These are phyloP conservation scores for Calidris pugnax DNA, from an alignment of 2,113 vertebrate genomes.

Conservation along the genomic window DNA sequence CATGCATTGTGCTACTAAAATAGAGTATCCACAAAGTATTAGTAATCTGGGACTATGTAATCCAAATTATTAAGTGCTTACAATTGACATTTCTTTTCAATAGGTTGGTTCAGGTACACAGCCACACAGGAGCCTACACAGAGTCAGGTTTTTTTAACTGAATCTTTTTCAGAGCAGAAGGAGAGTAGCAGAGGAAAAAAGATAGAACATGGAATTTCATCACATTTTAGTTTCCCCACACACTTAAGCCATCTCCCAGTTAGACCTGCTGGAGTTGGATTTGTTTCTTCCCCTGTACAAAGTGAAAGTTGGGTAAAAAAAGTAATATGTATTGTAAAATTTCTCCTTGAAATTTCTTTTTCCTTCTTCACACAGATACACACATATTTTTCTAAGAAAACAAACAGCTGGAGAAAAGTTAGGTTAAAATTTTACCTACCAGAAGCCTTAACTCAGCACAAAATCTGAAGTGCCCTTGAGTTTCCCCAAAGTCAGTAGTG, in stretches of 20 bases:
- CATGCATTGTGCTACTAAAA: background rate
- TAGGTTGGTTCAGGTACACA: background rate
- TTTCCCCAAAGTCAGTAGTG: background rate
- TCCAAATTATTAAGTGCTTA: background rate
- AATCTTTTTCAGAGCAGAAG: background rate
- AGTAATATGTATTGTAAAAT: background rate
- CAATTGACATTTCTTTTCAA: background rate
- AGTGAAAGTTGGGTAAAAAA: background rate
- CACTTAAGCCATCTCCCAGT: background rate
- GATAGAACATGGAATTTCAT: background rate
- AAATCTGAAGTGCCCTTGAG: background rate
- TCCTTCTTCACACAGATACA: background rate
- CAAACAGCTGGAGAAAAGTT: background rate
- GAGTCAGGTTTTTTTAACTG: background rate
- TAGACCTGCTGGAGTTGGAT: background rate
- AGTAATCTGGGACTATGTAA: background rate
- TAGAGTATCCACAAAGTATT: background rate
- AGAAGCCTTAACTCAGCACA: background rate
- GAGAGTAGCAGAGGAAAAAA: background rate
- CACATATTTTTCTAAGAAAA: background rate
- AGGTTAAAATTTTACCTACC: conserved; percentile 1
- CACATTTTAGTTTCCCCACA: background rate
- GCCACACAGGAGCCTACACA: background rate
- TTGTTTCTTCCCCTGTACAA: background rate
- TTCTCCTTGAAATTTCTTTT: background rate